These are phyloP conservation scores for Dicaeum eximium DNA, from an alignment of 2,113 vertebrate species.

Conservation along the genomic window DNA sequence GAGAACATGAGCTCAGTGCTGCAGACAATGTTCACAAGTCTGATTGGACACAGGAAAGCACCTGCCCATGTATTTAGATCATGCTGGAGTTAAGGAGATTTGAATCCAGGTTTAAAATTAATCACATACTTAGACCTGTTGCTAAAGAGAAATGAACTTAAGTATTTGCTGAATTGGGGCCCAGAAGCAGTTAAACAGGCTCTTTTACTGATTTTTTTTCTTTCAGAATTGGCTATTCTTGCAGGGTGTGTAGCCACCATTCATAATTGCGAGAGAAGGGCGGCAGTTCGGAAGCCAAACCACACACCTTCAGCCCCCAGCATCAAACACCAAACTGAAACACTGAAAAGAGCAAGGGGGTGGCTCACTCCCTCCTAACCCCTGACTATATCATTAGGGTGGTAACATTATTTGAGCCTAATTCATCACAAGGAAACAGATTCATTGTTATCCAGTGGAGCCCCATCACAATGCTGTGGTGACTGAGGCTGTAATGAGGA, in stretches of 20 bases:
- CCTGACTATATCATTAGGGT: neutral
- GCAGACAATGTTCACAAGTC: neutral
- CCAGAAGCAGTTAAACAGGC: neutral
- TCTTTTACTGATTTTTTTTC: neutral
- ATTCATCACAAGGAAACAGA: neutral
- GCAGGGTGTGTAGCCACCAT: neutral
- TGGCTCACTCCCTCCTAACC: neutral
- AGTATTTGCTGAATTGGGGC: neutral
- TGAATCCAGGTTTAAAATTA: neutral
- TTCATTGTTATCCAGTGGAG: slow-evolving; percentile 4
- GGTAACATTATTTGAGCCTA: slow-evolving; percentile 16
- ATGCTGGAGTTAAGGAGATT: neutral
- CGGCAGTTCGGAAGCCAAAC: neutral
- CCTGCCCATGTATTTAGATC: neutral
- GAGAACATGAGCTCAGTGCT: neutral
- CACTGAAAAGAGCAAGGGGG: neutral
- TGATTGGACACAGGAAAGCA: neutral
- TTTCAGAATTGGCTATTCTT: neutral
- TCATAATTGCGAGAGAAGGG: neutral
- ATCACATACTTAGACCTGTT: neutral
- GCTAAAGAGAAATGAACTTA: neutral
- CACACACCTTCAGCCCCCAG: neutral
- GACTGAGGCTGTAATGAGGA: slow-evolving; percentile 42
- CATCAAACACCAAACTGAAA: slow-evolving; percentile 1
- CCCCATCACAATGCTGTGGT: neutral